Percentiles rank a stretch among this genome's conserved stretches.
phyloP scores from a whole-genome alignment of 35 echinoderm and acorn worm genomes.

The Lytechinus pictus region DNA sequence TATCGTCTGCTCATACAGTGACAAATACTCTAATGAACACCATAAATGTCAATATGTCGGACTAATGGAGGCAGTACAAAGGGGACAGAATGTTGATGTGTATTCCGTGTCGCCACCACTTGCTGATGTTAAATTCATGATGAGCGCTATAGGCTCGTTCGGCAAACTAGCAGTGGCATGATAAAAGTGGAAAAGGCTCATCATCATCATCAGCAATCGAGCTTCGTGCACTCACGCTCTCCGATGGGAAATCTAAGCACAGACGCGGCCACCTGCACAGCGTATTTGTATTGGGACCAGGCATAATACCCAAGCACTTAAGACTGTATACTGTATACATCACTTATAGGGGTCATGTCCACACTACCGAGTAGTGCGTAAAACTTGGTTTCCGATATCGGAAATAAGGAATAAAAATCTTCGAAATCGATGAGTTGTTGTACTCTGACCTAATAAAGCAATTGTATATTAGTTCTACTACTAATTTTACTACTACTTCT shows the following conservation, averaged over 20 bases:
- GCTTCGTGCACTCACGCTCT: neutral
- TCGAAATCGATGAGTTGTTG: no score
- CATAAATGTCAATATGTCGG: constrained; percentile 12
- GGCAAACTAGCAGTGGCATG: neutral
- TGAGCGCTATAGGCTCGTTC: neutral
- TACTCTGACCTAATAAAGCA: no score
- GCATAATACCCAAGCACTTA: constrained; percentile 10
- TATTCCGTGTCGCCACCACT: neutral
- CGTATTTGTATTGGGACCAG: neutral
- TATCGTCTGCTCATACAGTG: neutral
- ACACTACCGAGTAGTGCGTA: neutral
- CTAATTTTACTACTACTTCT: no score
- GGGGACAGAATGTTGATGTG: neutral
- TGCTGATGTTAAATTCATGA: neutral
- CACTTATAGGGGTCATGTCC: neutral
- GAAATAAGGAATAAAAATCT: no score
- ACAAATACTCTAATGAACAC: neutral
- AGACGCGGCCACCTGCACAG: constrained; percentile 5
- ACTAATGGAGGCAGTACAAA: neutral
- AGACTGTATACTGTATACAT: constrained; percentile 11
- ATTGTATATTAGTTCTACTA: no score
- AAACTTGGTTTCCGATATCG: no score
- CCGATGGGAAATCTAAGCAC: constrained; percentile 9
- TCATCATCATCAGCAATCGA: neutral
- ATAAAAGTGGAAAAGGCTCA: neutral